Percentiles rank a stretch among this genome's conserved stretches.
Evolutionary conservation across 2,888 invertebrate genomes (phyloP).

Genomic region (Microdon myrmicae): DNA sequence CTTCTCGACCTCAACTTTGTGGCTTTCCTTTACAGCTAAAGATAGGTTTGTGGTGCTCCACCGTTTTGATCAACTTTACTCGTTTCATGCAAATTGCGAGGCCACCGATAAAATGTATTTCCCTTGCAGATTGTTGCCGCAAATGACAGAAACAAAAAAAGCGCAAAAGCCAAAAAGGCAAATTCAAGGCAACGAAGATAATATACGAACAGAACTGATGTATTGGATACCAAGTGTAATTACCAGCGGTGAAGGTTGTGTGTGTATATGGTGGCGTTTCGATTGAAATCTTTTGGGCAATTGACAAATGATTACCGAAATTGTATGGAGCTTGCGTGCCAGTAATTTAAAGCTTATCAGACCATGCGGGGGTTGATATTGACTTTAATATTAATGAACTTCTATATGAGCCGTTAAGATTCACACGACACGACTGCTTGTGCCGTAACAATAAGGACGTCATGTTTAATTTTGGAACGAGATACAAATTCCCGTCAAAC

Average conservation of each 20-base stretch:
- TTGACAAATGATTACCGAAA: conserved; percentile 26
- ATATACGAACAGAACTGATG: no score
- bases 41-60: no score
- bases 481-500: no score
- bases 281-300: conserved; percentile 9
- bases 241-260: conserved; percentile 5
- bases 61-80: neutral
- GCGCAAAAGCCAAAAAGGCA: neutral
- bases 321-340: neutral
- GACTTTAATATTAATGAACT: conserved; percentile 12
- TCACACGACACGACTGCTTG: neutral
- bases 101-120: conserved; percentile 30
- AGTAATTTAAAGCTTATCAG: conserved; percentile 3
- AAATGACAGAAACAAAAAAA: conserved; percentile 12
- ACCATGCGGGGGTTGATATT: conserved; percentile 1
- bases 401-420: neutral
- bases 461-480: neutral
- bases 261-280: conserved; percentile 7
- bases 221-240: conserved; percentile 23
- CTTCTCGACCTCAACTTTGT: no score
- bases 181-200: neutral
- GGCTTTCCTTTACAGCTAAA: no score
- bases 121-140: no score
- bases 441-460: neutral
- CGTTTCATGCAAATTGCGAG: conserved; percentile 33